phyloP scores from a whole-genome alignment of 2,797 vertebrate species.

The Gallinago stenura region DNA sequence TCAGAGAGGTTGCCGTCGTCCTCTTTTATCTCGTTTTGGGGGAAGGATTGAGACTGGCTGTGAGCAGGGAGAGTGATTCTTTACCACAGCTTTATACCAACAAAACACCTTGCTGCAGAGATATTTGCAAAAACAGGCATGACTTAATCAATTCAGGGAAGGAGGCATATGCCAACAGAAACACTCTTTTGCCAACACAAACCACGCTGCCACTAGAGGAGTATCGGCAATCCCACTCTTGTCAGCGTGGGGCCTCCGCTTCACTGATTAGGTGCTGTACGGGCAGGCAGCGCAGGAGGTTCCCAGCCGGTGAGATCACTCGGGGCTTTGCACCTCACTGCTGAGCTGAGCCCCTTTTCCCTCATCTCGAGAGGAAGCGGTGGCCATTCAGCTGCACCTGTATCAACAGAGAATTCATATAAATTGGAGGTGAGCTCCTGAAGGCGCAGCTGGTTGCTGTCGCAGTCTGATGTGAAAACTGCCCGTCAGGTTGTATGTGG shows the following conservation, averaged over 20 bases:
- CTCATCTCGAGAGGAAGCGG: not conserved
- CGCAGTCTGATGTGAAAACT: not conserved
- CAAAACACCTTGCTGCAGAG: slow-evolving; percentile 37
- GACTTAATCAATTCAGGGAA: slow-evolving; percentile 31
- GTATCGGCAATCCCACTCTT: not conserved
- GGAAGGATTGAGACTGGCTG: not conserved
- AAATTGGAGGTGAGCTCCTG: not conserved
- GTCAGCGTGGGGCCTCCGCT: not conserved
- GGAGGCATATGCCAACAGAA: slow-evolving; percentile 42
- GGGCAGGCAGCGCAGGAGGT: not conserved
- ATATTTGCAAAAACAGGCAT: not conserved
- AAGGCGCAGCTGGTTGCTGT: rapidly evolving
- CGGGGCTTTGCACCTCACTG: not conserved
- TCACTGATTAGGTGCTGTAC: not conserved
- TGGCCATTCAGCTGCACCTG: not conserved
- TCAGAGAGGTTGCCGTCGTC: not conserved
- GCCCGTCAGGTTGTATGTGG: rapidly evolving
- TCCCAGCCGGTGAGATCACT: slow-evolving; percentile 6
- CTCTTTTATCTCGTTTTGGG: not conserved
- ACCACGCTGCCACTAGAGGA: not conserved
- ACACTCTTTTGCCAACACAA: slow-evolving; percentile 45
- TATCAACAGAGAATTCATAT: not conserved
- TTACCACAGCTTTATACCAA: not conserved
- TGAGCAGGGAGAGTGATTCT: not conserved
- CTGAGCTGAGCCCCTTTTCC: not conserved